phyloP scores from a whole-genome alignment of 2,113 vertebrate species.

The Corythornis madagascariensis region DNA sequence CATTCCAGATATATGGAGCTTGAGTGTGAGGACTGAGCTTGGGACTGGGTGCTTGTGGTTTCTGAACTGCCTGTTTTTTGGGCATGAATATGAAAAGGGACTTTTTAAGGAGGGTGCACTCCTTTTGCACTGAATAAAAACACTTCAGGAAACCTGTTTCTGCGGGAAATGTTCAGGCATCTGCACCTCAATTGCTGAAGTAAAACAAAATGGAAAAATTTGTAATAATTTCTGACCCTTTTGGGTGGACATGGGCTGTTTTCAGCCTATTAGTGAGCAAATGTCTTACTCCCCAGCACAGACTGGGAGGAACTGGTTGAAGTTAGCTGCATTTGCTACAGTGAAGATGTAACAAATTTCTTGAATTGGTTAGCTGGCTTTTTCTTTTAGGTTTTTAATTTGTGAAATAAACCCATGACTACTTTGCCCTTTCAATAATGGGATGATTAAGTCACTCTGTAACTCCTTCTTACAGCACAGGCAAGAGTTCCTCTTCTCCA shows the following conservation, averaged over 20 bases:
- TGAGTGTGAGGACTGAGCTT: background rate
- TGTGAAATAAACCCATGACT: background rate
- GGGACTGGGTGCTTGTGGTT: background rate
- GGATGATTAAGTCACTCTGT: background rate
- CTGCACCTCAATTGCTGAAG: background rate
- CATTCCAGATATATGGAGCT: background rate
- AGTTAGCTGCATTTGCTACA: background rate
- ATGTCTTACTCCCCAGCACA: background rate
- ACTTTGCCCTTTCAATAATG: background rate
- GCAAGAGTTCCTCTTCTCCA: background rate
- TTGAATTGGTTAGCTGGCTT: background rate
- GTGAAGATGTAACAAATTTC: background rate
- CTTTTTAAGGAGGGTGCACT: background rate
- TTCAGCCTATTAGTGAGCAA: background rate
- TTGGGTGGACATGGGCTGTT: background rate
- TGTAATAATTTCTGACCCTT: background rate
- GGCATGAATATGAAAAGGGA: background rate
- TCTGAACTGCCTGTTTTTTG: background rate
- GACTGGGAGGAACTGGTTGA: background rate
- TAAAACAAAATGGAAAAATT: background rate
- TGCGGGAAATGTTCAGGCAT: background rate
- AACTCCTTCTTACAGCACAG: background rate
- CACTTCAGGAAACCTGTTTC: background rate
- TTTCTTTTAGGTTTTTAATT: background rate
- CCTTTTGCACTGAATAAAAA: background rate